These are phyloP conservation scores for Choreutis nemorana DNA, from an alignment of 2,888 invertebrate species.

Conservation along the genomic window DNA sequence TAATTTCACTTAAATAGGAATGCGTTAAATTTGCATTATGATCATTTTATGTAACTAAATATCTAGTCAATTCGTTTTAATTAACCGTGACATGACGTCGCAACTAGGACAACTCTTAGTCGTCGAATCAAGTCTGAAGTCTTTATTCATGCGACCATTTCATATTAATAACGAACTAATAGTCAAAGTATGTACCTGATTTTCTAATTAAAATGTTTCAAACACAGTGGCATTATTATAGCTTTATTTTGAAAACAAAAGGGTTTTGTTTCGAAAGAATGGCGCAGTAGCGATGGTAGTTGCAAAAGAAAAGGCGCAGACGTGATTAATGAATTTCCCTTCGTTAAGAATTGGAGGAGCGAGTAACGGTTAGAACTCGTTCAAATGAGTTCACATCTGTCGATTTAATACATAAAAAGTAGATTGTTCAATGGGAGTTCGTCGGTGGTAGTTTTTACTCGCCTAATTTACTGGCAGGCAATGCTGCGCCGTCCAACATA, in stretches of 20 bases:
- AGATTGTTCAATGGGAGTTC: slow-evolving; percentile 30
- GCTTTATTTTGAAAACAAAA: slow-evolving; percentile 9
- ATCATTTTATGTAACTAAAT: too few species aligned
- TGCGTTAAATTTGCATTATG: too few species aligned
- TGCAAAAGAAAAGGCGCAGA: slow-evolving; percentile 11
- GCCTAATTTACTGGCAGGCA: slow-evolving; percentile 46
- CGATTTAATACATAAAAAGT: slow-evolving; percentile 31
- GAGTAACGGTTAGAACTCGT: slow-evolving; percentile 23
- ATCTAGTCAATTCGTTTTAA: too few species aligned
- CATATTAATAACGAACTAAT: too few species aligned
- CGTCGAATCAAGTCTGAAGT: too few species aligned
- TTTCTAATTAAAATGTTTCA: too few species aligned
- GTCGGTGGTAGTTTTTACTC: slow-evolving; percentile 35
- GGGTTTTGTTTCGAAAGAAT: slow-evolving; percentile 7
- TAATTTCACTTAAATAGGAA: slow-evolving; percentile 4
- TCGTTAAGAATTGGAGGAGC: slow-evolving; percentile 19
- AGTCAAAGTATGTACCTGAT: too few species aligned
- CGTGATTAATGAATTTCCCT: slow-evolving; percentile 19
- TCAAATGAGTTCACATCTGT: slow-evolving; percentile 20
- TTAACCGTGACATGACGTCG: too few species aligned
- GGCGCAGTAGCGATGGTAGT: slow-evolving; percentile 12
- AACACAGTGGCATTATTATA: not conserved
- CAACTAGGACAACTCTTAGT: too few species aligned
- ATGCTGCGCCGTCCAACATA: slow-evolving; percentile 46
- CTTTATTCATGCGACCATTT: too few species aligned